A percentile compares a stretch with the other conserved stretches of the same genome.
Evolutionary conservation across 2,113 vertebrate genomes (phyloP).

Genomic region (Galemys pyrenaicus): DNA sequence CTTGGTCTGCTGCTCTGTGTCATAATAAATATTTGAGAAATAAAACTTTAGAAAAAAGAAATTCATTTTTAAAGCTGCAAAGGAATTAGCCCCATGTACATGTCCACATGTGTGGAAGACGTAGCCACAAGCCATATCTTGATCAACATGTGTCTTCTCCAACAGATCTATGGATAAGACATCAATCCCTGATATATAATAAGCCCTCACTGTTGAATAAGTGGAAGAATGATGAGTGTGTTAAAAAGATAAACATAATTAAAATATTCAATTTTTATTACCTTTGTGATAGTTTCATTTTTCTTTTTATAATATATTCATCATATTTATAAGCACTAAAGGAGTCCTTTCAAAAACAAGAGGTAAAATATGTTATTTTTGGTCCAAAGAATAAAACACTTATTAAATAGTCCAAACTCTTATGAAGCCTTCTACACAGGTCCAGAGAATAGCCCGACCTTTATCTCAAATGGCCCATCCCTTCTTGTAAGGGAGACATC

Average conservation of each 20-base stretch:
- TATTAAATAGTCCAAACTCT: not conserved
- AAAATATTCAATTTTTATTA: constrained; percentile 38
- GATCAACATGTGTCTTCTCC: not conserved
- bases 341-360: not conserved
- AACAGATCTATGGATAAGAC: not conserved
- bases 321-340: not conserved
- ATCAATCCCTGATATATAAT: not conserved
- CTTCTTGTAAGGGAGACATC: not conserved
- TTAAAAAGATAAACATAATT: not conserved
- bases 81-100: not conserved
- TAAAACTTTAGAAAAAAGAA: not conserved
- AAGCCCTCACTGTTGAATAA: not conserved
- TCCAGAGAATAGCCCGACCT: not conserved
- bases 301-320: not conserved
- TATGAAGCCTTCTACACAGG: not conserved
- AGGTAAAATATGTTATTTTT: not conserved
- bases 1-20: not conserved
- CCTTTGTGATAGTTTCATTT: not conserved
- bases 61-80: not conserved
- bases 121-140: not conserved
- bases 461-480: not conserved
- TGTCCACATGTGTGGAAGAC: not conserved
- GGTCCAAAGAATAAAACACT: not conserved
- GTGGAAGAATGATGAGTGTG: not conserved
- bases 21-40: not conserved